Base-by-base conservation (phyloP, 2,113 vertebrate genomes). In the Calypte anna region DNA sequence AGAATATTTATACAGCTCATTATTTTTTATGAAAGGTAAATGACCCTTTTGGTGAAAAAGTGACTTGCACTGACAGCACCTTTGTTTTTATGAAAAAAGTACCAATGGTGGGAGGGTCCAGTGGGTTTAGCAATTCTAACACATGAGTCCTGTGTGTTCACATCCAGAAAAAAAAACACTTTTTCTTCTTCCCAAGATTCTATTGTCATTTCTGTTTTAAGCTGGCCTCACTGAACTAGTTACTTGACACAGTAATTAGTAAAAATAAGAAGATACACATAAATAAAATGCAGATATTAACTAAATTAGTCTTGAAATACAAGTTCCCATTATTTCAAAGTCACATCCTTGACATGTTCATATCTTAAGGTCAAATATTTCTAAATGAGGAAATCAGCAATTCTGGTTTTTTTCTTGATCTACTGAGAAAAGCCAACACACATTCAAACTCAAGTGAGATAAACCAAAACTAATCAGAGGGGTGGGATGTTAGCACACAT, bases 1-100 rank as follows among this genome's bases (percentile, higher is more conserved):
- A 82, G 57, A 86, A 53, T 74, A 91, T 94, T 95, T 94, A 88
- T 61, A 75, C 10, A 72, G 64, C 15, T 30, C 43, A 70, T 83
- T 89, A 67, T 70, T 90, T 63, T 72, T 86, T 75, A 75, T 95
- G 93, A 83, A 86, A 90, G 72, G 82, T 91, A 91, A 91, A 91
- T 0, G 1, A 68, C 25, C 12, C 24, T 75, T 66, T 68, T 4
- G 3, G 40, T 38, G 82, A 91, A 9, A 16, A 1, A 15, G 61
- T 72, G 57, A 69, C 53, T 93, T 77, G 23, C 0, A 2, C 38
- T 88, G 76, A 81, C 61, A 72, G 85, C 30, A 67, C 43, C 55
- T 87, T 89, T 70, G 57, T 40, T 91, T 90, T 62, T n/a, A 53
- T 14, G 28, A 36, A 55, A 91, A 93, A 69, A 59, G 72, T 3